Evolutionary conservation across 2,888 invertebrate species (phyloP).

Genomic region (Nemurella pictetii): DNA sequence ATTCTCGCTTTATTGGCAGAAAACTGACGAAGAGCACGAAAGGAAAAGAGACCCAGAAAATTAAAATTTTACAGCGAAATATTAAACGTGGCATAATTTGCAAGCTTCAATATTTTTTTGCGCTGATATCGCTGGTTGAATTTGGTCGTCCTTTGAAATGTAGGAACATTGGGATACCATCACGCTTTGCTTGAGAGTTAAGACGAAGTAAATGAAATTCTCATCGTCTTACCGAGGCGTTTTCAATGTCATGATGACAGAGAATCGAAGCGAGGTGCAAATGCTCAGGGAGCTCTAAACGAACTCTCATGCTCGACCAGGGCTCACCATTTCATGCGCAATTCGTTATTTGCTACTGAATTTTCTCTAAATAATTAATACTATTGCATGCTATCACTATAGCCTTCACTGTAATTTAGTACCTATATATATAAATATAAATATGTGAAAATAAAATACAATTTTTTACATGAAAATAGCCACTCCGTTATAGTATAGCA

Average conservation of each 20-base stretch:
- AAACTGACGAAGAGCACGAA: not conserved
- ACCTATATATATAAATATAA: conserved; percentile 23
- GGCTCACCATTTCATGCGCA: not conserved
- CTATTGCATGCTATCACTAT: not conserved
- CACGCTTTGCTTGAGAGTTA: not conserved
- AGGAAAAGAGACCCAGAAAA: not conserved
- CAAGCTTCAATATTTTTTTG: not conserved
- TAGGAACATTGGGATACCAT: not conserved
- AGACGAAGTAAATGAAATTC: no score
- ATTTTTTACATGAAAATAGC: conserved; percentile 30
- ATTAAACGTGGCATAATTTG: not conserved
- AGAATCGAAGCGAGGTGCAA: not conserved
- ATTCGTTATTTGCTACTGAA: not conserved
- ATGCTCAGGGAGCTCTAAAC: not conserved
- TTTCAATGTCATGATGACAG: not conserved
- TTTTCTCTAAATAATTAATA: not conserved
- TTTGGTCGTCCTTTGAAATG: not conserved
- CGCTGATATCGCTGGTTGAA: not conserved
- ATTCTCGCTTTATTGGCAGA: not conserved
- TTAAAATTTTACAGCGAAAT: not conserved
- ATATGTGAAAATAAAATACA: conserved; percentile 24
- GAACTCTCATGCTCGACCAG: not conserved
- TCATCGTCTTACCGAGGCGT: not conserved
- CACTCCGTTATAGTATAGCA: conserved; percentile 28
- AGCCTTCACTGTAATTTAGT: conserved; percentile 21